Conservation (phyloP, 92 coral and sea anemone genomes). For the Montipora capitata region DNA sequence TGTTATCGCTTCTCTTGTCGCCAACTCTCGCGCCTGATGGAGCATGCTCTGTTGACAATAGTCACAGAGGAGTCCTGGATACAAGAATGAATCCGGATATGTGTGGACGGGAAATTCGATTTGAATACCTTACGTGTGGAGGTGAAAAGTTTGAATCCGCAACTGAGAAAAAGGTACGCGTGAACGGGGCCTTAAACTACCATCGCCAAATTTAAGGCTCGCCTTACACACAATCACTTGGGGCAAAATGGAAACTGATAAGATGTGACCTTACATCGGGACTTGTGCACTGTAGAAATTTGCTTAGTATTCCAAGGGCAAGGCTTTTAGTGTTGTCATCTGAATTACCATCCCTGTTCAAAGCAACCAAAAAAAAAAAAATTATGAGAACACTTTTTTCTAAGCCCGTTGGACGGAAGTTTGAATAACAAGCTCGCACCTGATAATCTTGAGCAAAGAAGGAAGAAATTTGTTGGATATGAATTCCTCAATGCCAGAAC, state of each 20-base stretch:
- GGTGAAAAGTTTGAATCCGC: too few relatives aligned
- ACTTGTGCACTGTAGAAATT: constrained; percentile 92
- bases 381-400: not conserved
- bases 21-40: too few relatives aligned
- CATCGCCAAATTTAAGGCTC: too few relatives aligned
- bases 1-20: too few relatives aligned
- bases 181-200: too few relatives aligned
- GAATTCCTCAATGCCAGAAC: constrained; percentile 85
- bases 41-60: too few relatives aligned
- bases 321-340: constrained; percentile 85
- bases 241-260: not conserved
- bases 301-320: constrained; percentile 93
- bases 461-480: constrained; percentile 89
- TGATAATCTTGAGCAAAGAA: constrained; percentile 87
- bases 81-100: too few relatives aligned
- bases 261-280: constrained; percentile 75
- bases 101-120: too few relatives aligned
- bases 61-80: too few relatives aligned
- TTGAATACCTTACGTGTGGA: too few relatives aligned
- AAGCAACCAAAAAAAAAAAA: constrained; percentile 22
- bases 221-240: too few relatives aligned
- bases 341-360: constrained; percentile 33
- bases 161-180: too few relatives aligned
- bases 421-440: constrained; percentile 46
- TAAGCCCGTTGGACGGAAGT: not conserved